Evolutionary conservation across 2,113 vertebrate species (phyloP).

Genomic region (Myotis lucifugus): DNA sequence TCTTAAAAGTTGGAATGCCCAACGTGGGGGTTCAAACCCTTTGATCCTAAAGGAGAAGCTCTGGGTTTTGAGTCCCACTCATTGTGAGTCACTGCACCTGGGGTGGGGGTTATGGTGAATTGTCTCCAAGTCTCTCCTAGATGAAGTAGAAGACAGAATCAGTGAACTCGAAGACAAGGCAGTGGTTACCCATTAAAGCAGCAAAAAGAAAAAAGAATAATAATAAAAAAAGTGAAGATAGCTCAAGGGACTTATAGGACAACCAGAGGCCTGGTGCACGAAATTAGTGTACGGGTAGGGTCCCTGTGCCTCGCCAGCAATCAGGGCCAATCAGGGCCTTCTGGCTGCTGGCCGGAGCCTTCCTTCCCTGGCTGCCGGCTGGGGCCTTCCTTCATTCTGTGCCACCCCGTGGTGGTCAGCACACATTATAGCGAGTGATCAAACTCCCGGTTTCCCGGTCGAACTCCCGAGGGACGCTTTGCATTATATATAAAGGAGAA

Average conservation of each 20-base stretch:
- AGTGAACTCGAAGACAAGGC: neutral
- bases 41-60: neutral
- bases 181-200: neutral
- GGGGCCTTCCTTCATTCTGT: no score
- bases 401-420: no score
- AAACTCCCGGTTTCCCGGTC: no score
- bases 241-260: neutral
- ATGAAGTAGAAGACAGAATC: neutral
- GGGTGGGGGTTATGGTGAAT: neutral
- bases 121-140: neutral
- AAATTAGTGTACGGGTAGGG: no score
- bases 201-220: neutral
- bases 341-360: no score
- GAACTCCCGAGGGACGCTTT: no score
- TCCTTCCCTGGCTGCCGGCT: no score
- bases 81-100: neutral
- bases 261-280: neutral
- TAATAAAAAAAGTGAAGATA: neutral
- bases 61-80: neutral
- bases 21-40: neutral
- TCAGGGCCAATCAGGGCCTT: no score
- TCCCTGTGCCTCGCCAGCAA: no score
- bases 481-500: no score
- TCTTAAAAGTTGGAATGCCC: neutral
- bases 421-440: no score